Evolutionary conservation across 1,140 invertebrate species (phyloP).

Genomic region (Telenomus remus): DNA sequence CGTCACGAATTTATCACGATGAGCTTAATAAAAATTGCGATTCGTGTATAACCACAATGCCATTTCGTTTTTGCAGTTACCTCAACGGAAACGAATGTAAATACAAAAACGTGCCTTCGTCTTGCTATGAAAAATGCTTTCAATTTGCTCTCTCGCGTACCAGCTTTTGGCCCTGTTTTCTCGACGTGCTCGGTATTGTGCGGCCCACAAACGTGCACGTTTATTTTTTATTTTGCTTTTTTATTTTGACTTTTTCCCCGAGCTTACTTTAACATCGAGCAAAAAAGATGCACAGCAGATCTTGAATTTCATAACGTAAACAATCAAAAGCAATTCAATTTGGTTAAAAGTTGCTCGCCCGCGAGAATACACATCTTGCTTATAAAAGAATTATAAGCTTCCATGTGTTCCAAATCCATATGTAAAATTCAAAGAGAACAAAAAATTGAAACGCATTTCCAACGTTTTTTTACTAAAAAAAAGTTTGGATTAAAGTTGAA

Average conservation of each 20-base stretch:
- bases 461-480: too few species aligned
- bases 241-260: constrained; percentile 25
- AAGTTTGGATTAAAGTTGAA: too few species aligned
- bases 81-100: constrained; percentile 47
- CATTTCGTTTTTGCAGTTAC: constrained; percentile 42
- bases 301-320: constrained; percentile 41
- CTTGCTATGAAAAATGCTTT: constrained; percentile 52
- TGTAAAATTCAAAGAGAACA: too few species aligned
- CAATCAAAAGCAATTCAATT: constrained; percentile 47
- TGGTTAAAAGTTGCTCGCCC: constrained; percentile 24
- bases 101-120: constrained; percentile 50
- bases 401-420: background rate
- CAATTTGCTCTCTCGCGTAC: constrained; percentile 44
- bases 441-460: too few species aligned
- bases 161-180: constrained; percentile 26
- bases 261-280: background rate
- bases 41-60: constrained; percentile 43
- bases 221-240: constrained; percentile 45
- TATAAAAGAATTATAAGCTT: constrained; percentile 31
- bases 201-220: constrained; percentile 18
- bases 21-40: constrained; percentile 40
- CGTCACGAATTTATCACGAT: background rate
- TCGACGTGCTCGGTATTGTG: constrained; percentile 16
- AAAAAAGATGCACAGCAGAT: constrained; percentile 21
- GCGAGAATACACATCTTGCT: constrained; percentile 15